A percentile compares a stretch with the other conserved stretches of the same genome.
Conservation (phyloP, 2,888 invertebrate species). For the Ochropleura plecta region DNA sequence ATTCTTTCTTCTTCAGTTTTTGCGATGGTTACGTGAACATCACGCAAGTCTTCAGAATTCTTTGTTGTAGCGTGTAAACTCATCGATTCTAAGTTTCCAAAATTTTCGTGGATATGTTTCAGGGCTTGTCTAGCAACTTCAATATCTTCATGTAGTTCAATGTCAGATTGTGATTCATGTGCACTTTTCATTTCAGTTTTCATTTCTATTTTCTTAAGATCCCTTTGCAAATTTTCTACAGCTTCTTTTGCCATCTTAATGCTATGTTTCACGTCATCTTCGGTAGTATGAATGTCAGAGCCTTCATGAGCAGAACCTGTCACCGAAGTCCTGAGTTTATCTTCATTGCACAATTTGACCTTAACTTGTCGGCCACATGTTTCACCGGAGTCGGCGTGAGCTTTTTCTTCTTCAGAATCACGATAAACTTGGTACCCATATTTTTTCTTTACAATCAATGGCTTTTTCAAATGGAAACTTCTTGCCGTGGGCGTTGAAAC, state of each 20-base stretch:
- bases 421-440: slow-evolving; percentile 80
- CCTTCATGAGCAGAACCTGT: slow-evolving; percentile 67
- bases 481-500: slow-evolving; percentile 66
- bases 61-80: slow-evolving; percentile 71
- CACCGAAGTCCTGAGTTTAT: slow-evolving; percentile 68
- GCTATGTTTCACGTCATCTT: slow-evolving; percentile 81
- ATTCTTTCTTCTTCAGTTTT: slow-evolving; percentile 78
- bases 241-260: slow-evolving; percentile 84
- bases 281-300: slow-evolving; percentile 64
- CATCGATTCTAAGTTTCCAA: slow-evolving; percentile 77
- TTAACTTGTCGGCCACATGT: slow-evolving; percentile 82
- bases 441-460: slow-evolving; percentile 82
- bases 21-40: slow-evolving; percentile 65
- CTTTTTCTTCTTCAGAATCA: slow-evolving; percentile 82
- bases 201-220: slow-evolving; percentile 77
- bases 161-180: slow-evolving; percentile 71
- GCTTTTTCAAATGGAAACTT: slow-evolving; percentile 76
- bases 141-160: slow-evolving; percentile 79
- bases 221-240: slow-evolving; percentile 81
- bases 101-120: slow-evolving; percentile 79
- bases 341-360: slow-evolving; percentile 82
- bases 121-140: slow-evolving; percentile 80
- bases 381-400: slow-evolving; percentile 77
- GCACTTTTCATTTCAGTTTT: slow-evolving; percentile 64
- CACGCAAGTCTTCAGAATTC: slow-evolving; percentile 68